Percentiles rank a stretch among this genome's conserved stretches.
phyloP scores from a whole-genome alignment of 37 sponge, comb jelly and placozoan species.

The Hexactinellida sp. region DNA sequence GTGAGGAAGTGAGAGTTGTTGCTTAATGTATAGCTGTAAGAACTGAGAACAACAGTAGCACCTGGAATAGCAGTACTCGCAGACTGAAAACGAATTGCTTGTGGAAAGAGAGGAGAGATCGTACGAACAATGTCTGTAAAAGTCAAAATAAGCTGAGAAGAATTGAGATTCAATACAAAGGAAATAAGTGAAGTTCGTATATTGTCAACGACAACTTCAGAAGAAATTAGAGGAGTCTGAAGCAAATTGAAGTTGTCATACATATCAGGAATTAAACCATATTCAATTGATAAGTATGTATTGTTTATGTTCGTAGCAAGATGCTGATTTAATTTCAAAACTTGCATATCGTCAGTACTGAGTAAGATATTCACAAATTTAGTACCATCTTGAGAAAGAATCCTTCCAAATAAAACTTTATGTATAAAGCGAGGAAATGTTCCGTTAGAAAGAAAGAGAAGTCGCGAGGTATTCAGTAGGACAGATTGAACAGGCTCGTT shows the following conservation, averaged over 20 bases:
- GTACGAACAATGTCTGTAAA: slow-evolving; percentile 58
- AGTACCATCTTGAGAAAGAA: slow-evolving; percentile 14
- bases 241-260: slow-evolving; percentile 22
- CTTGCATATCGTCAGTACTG: slow-evolving; percentile 38
- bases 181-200: slow-evolving; percentile 26
- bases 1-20: slow-evolving; percentile 44
- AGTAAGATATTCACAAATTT: slow-evolving; percentile 31
- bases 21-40: slow-evolving; percentile 29
- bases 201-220: not conserved
- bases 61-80: slow-evolving; percentile 23
- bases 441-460: slow-evolving; percentile 37
- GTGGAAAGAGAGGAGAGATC: slow-evolving; percentile 34
- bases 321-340: slow-evolving; percentile 42
- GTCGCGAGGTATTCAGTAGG: slow-evolving; percentile 35
- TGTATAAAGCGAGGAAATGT: slow-evolving; percentile 10
- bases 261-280: slow-evolving; percentile 29
- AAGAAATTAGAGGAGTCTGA: not conserved
- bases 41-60: slow-evolving; percentile 31
- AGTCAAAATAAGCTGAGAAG: slow-evolving; percentile 45
- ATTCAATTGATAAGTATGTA: slow-evolving; percentile 47
- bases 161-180: slow-evolving; percentile 55
- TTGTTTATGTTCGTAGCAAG: slow-evolving; percentile 44
- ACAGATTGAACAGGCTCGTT: slow-evolving; percentile 53
- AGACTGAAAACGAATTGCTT: slow-evolving; percentile 67
- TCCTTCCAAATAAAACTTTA: slow-evolving; percentile 32